phyloP scores from a whole-genome alignment of 2,888 invertebrate genomes.

The Bibio marci region DNA sequence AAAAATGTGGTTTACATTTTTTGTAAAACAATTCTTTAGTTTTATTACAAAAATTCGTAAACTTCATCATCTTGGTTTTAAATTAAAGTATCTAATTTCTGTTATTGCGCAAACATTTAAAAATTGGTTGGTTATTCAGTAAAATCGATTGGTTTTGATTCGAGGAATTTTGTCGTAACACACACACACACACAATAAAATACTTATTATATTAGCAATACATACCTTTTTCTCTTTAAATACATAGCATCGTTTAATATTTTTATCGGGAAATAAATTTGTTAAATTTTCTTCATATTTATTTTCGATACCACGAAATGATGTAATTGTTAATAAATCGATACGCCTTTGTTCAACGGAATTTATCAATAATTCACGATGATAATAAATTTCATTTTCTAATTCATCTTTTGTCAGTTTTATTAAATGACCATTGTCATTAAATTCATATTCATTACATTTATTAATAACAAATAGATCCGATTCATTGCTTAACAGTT shows the following conservation, averaged over 20 bases:
- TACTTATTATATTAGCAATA: conserved; percentile 4
- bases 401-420: conserved; percentile 3
- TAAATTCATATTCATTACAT: too few relatives aligned
- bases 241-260: conserved; percentile 47
- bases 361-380: conserved; percentile 60
- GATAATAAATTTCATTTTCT: conserved; percentile 64
- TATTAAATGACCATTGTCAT: neutral
- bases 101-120: too few relatives aligned
- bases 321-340: conserved; percentile 69
- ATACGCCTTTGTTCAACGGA: conserved; percentile 62
- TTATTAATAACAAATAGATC: neutral
- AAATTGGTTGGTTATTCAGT: too few relatives aligned
- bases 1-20: too few relatives aligned
- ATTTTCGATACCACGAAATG: conserved; percentile 55
- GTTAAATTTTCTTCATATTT: conserved; percentile 54
- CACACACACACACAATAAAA: too few relatives aligned
- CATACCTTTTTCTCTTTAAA: conserved; percentile 61
- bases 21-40: too few relatives aligned
- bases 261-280: conserved; percentile 54
- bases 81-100: too few relatives aligned
- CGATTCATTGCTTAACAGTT: too few relatives aligned
- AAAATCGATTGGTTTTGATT: too few relatives aligned
- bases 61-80: too few relatives aligned
- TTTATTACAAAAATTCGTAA: too few relatives aligned
- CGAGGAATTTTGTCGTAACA: too few relatives aligned